Evolutionary conservation across 92 coral and sea anemone species (phyloP), one percentile per base, ranked within the genome.

Genomic region (Umimayanthus chanpuru): DNA sequence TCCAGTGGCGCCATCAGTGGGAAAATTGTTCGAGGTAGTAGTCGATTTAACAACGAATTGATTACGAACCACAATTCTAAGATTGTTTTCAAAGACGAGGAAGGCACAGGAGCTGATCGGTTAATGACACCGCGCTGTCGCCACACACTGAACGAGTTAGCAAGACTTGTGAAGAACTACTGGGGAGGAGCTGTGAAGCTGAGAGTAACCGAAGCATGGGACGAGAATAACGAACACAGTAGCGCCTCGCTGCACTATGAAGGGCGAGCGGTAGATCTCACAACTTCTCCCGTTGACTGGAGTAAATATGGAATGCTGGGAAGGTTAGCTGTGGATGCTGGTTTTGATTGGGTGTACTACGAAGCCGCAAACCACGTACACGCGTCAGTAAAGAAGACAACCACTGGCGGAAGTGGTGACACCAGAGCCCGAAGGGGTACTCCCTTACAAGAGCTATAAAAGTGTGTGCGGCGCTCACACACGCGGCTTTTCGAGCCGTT

Each of bases 151-250:
- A 90, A 77, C 91, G 88, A 14, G 74, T 80, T 96, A 29, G 98
- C 91, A 29, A 47, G 23, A 43, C 90, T 90, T 70, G 98, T 96
- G 29, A 94, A 90, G 87, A 82, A 79, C 68, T 79, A 86, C 21
- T 96, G 98, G 98, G 81, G 82, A 85, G 93, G 93, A 1, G 9
- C 67, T 5, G 86, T 95, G 9, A 96, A 88, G 87, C 92, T 96
- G 50, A 94, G 93, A 61, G 98, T 96, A 2, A 94, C 94, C 18
- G 96, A 94, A 76, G 98, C 98, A 32, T 96, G 98, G 98, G 98
- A 96, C 73, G 96, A 94, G 82, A 70, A 87, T 81, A 86, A 88
- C 61, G 67, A 74, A 20, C 98, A 93, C 76, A 77, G 92, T 28
- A 12, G 23, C 3, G 50, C 81, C 55, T 96, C 98, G 29, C 91